phyloP scores from a whole-genome alignment of 2,113 vertebrate species.

The Machaerirhynchus nigripectus region DNA sequence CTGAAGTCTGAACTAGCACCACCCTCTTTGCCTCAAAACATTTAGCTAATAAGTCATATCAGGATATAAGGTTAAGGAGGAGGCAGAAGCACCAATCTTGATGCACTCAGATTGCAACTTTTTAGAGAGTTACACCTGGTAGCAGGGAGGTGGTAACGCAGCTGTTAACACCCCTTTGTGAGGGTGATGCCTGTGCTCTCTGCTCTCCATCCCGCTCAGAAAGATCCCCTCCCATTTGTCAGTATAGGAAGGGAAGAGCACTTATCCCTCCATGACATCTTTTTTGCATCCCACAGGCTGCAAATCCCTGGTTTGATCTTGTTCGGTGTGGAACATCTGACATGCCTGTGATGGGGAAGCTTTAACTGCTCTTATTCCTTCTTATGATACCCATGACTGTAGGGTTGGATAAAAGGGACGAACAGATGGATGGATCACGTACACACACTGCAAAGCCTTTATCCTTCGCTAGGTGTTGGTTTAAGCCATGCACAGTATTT shows the following conservation, averaged over 20 bases:
- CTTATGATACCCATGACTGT: constrained; percentile 37
- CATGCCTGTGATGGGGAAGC: constrained; percentile 34
- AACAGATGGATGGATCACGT: constrained; percentile 56
- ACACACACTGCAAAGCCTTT: constrained; percentile 30
- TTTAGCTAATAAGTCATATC: not conserved
- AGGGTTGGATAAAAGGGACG: constrained; percentile 55
- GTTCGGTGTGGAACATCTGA: constrained; percentile 49
- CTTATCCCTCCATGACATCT: constrained; percentile 8
- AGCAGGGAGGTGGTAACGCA: not conserved
- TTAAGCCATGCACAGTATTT: constrained; percentile 41
- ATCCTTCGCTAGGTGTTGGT: constrained; percentile 41
- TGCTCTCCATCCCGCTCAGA: not conserved
- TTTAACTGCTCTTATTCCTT: constrained; percentile 21
- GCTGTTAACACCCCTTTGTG: not conserved
- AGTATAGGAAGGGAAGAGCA: not conserved
- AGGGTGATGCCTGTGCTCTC: not conserved
- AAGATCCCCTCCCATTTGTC: not conserved
- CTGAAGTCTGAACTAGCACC: not conserved
- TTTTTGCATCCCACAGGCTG: constrained; percentile 50
- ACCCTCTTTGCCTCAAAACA: not conserved
- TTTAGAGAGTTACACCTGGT: no score
- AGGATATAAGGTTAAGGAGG: not conserved
- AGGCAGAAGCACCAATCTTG: not conserved
- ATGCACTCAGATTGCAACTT: not conserved
- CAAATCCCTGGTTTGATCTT: constrained; percentile 56